Evolutionary conservation across 2,888 invertebrate genomes (phyloP), one percentile per base, ranked within the genome.

Genomic region (Drosophila melanosoma): DNA sequence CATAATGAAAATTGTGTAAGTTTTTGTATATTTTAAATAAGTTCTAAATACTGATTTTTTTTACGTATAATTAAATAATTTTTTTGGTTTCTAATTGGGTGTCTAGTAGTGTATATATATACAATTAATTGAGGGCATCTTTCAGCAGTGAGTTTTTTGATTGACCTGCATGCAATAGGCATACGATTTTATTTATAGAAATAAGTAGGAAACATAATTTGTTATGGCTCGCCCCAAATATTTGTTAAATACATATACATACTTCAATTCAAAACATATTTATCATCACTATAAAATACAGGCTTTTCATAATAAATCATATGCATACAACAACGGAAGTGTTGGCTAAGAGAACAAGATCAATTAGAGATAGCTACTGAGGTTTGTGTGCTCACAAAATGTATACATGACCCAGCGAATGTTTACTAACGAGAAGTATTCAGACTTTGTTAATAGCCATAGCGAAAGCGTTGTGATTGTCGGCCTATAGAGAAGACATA

Each of bases 401-500:
- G 23, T 26, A 36, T 45, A 73, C 53, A 76, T 74, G 62, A 73
- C 59, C 57, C 67, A 2, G 5, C 29, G 32, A 48, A 36, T 42
- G 26, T 23, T 36, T 35, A 45, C 15, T n/a, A 52, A 52, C 36
- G 6, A 38, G 23, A 58, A 57, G 29, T 48, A 67, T 67, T 65
- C 45, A 49, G 54, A 52, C n/a, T 49, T 29, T 56, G 45, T 67
- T 58, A 66, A 63, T 74, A 52, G 23, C 66, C 52, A 58, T 52
- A 66, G 62, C 51, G 53, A 51, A 76, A 54, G 40, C 42, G 69
- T 54, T 64, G 45, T 40, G 23, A 61, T 48, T 77, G 74, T 63
- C 67, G 62, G 71, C 57, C 63, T 62, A 62, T 67, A 66, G 67
- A 68, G 67, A 69, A 89, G 79, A 79, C 80, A 87, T 72, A 82